phyloP scores from a whole-genome alignment of 1,140 invertebrate species.

The Drosophila kurseongensis region DNA sequence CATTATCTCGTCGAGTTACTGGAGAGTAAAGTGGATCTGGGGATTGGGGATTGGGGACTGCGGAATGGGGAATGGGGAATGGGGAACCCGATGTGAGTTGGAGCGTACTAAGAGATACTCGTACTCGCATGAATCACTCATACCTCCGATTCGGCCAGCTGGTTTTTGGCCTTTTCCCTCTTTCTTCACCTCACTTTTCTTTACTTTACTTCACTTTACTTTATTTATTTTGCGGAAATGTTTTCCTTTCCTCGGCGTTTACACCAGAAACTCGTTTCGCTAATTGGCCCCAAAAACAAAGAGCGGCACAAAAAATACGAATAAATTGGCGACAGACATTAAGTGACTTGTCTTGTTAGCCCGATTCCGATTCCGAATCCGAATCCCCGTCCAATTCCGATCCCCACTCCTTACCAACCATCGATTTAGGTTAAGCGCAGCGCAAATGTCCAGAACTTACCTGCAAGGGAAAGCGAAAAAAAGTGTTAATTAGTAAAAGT shows the following conservation, averaged over 20 bases:
- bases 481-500: constrained; percentile 68
- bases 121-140: constrained; percentile 74
- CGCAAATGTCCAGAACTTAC: constrained; percentile 61
- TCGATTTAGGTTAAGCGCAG: constrained; percentile 53
- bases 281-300: constrained; percentile 62
- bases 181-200: not conserved
- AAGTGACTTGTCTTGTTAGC: constrained; percentile 58
- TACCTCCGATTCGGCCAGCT: constrained; percentile 55
- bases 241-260: constrained; percentile 55
- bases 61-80: not conserved
- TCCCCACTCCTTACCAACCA: constrained; percentile 37
- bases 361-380: constrained; percentile 28
- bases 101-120: constrained; percentile 67
- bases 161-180: constrained; percentile 44
- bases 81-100: constrained; percentile 61
- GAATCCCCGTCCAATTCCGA: not conserved
- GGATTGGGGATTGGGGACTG: not conserved
- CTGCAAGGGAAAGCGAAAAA: constrained; percentile 56
- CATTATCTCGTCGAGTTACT: constrained; percentile 65
- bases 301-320: constrained; percentile 36
- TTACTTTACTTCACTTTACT: constrained; percentile 18
- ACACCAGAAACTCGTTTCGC: constrained; percentile 58
- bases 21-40: constrained; percentile 12
- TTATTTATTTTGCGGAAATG: constrained; percentile 71
- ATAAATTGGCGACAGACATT: constrained; percentile 51